These are phyloP conservation scores for Cyanistes caeruleus DNA, from an alignment of 2,113 vertebrate genomes.

Conservation along the genomic window DNA sequence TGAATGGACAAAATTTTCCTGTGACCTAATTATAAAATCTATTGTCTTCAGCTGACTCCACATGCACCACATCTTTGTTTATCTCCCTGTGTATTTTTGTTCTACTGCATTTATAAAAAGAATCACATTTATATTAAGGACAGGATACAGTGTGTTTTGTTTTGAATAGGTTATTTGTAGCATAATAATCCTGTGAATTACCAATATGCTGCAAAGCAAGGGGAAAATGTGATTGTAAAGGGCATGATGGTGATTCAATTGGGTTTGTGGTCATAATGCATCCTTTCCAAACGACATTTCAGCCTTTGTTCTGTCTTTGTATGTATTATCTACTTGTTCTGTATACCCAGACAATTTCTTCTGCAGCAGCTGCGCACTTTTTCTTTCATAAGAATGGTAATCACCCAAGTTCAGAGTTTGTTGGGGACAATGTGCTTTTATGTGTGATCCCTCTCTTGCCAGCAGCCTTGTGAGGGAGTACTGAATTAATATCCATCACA, in stretches of 20 bases:
- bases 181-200: conserved; percentile 47
- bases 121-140: conserved; percentile 10
- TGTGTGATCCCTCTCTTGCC: not conserved
- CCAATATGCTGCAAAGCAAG: conserved; percentile 6
- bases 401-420: not conserved
- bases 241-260: conserved; percentile 44
- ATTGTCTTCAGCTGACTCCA: not conserved
- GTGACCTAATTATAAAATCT: not conserved
- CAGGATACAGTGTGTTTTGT: not conserved
- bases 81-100: not conserved
- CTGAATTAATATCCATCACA: not conserved
- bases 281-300: not conserved
- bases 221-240: conserved; percentile 45
- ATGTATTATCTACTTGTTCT: not conserved
- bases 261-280: conserved; percentile 28
- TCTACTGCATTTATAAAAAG: not conserved
- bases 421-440: not conserved
- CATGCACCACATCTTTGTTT: not conserved
- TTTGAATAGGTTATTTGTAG: conserved; percentile 50
- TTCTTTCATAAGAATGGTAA: not conserved
- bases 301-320: conserved; percentile 40
- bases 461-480: not conserved
- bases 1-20: not conserved
- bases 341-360: not conserved
- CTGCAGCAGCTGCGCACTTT: not conserved